Evolutionary conservation across 2,797 vertebrate species (phyloP).

Genomic region (Lepilemur ruficaudatus): DNA sequence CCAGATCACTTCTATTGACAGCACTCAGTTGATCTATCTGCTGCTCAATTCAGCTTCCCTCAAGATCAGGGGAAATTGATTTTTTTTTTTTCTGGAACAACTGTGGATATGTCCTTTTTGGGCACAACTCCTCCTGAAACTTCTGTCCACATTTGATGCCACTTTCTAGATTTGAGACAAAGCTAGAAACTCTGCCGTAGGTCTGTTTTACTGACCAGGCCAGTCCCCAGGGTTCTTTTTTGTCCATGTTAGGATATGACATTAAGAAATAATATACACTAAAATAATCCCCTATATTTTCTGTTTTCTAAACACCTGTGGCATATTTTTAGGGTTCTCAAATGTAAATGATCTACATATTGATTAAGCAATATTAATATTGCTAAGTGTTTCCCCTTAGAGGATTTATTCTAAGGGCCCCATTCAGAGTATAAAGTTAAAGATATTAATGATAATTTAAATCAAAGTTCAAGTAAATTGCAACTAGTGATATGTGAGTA

Average conservation of each 20-base stretch:
- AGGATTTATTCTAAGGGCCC: background rate
- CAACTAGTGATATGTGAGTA: background rate
- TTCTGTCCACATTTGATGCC: background rate
- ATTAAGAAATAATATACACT: background rate
- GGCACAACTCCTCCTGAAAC: background rate
- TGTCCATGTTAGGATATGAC: background rate
- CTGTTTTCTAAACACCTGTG: background rate
- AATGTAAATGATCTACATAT: constrained; percentile 5
- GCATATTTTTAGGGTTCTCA: background rate
- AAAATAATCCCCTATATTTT: background rate
- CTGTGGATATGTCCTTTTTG: background rate
- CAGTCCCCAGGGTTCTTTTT: background rate
- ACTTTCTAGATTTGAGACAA: background rate
- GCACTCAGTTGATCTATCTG: background rate
- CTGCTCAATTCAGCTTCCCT: background rate
- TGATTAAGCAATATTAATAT: background rate
- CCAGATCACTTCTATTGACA: background rate
- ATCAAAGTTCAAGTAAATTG: background rate
- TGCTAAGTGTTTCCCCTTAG: background rate
- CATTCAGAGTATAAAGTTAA: background rate
- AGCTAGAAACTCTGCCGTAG: background rate
- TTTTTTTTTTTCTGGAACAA: background rate
- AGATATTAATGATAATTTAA: background rate
- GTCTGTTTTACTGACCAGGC: background rate
- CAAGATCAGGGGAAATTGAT: background rate